Conservation (phyloP, 2,797 vertebrate species). For the Decapterus maruadsi region DNA sequence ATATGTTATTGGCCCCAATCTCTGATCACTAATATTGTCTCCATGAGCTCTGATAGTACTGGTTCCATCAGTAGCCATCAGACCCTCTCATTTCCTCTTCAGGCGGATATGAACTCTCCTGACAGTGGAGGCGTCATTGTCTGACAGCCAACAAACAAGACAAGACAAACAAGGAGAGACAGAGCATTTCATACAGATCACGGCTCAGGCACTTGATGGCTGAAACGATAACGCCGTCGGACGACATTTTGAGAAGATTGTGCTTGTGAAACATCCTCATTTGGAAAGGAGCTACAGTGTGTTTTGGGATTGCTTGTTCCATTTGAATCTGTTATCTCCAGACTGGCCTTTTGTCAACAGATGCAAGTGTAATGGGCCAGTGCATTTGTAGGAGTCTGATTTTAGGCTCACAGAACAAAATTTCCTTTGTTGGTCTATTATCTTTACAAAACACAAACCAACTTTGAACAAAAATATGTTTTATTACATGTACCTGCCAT, state of each 20-base stretch:
- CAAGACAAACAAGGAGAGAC: slow-evolving; percentile 59
- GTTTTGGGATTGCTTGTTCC: slow-evolving; percentile 40
- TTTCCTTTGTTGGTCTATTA: not conserved
- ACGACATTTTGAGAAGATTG: slow-evolving; percentile 36
- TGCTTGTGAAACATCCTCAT: slow-evolving; percentile 44
- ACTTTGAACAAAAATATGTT: slow-evolving; percentile 79
- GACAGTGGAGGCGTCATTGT: slow-evolving; percentile 58
- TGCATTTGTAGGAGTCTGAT: not conserved
- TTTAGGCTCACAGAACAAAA: not conserved
- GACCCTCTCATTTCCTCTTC: slow-evolving; percentile 76
- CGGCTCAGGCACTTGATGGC: slow-evolving; percentile 55
- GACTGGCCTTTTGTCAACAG: slow-evolving; percentile 31
- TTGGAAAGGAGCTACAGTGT: slow-evolving; percentile 37
- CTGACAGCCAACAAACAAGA: slow-evolving; percentile 58
- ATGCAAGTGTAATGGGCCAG: slow-evolving; percentile 14
- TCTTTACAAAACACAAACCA: slow-evolving; percentile 32
- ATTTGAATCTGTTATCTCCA: slow-evolving; percentile 41
- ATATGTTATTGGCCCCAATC: slow-evolving; percentile 63
- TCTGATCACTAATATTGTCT: slow-evolving; percentile 75
- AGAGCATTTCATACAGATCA: slow-evolving; percentile 49
- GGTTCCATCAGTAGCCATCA: slow-evolving; percentile 59
- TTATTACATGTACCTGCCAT: slow-evolving; percentile 74
- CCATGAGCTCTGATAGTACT: slow-evolving; percentile 43
- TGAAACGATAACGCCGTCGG: slow-evolving; percentile 34
- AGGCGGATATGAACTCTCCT: slow-evolving; percentile 77